These are phyloP conservation scores for Gari tellinella DNA, from an alignment of 2,888 invertebrate species.

Conservation along the genomic window DNA sequence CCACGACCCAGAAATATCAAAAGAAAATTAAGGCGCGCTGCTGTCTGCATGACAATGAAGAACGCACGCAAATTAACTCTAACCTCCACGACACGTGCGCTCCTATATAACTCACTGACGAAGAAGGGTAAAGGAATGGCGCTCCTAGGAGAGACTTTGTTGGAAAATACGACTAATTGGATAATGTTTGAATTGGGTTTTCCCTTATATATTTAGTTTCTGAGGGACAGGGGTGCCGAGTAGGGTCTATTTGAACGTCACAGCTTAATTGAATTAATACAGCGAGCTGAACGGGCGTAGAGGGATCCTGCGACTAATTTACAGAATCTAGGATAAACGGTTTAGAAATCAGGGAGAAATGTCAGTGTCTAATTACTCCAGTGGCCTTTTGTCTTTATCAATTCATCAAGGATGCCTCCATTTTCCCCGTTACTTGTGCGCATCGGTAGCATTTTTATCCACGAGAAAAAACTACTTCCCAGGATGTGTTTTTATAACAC, in stretches of 20 bases:
- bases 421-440: too few species aligned
- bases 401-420: constrained; percentile 22
- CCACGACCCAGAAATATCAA: constrained; percentile 40
- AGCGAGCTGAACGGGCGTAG: constrained; percentile 11
- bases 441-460: too few species aligned
- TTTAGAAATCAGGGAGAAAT: constrained; percentile 28
- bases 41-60: constrained; percentile 37
- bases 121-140: constrained; percentile 17
- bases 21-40: constrained; percentile 42
- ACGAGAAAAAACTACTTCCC: too few species aligned
- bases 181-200: constrained; percentile 48
- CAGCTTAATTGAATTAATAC: constrained; percentile 47
- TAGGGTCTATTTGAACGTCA: constrained; percentile 39
- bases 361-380: constrained; percentile 44
- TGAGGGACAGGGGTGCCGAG: constrained; percentile 32
- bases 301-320: constrained; percentile 43
- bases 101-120: constrained; percentile 27
- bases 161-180: constrained; percentile 35
- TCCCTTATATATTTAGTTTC: constrained; percentile 47
- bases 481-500: too few species aligned
- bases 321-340: constrained; percentile 19
- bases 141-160: constrained; percentile 25
- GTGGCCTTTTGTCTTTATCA: constrained; percentile 45
- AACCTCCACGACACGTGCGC: constrained; percentile 38
- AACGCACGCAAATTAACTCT: constrained; percentile 35